Conservation (phyloP, 2,113 vertebrate genomes). For the Sceloporus undulatus region DNA sequence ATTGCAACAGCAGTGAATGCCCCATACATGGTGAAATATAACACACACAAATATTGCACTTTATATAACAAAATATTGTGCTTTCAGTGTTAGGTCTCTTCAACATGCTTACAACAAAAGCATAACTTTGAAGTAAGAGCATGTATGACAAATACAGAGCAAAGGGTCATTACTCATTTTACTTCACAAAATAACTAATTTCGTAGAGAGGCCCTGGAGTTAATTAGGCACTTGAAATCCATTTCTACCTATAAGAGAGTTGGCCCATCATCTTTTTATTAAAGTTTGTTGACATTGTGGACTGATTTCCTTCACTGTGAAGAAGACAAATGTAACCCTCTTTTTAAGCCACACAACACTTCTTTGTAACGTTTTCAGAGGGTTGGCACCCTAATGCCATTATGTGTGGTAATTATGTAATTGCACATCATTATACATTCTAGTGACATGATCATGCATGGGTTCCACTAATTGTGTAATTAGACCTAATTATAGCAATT, state of each 20-base stretch:
- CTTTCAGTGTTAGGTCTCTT: neutral
- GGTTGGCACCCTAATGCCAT: slow-evolving; percentile 74
- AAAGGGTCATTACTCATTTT: slow-evolving; percentile 17
- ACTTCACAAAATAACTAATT: slow-evolving; percentile 8
- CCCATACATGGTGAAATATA: no score
- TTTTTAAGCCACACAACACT: slow-evolving; percentile 58
- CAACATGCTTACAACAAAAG: neutral
- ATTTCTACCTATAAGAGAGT: slow-evolving; percentile 24
- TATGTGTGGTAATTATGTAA: slow-evolving; percentile 78
- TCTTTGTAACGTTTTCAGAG: slow-evolving; percentile 69
- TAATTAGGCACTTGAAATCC: slow-evolving; percentile 38
- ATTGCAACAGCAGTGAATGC: neutral
- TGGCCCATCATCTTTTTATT: neutral
- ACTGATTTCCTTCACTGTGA: slow-evolving; percentile 39
- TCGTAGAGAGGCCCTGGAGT: neutral
- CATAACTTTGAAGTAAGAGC: neutral
- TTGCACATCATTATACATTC: slow-evolving; percentile 71
- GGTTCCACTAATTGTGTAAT: slow-evolving; percentile 78
- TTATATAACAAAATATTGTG: neutral
- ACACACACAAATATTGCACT: neutral
- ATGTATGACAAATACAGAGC: neutral
- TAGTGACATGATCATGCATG: slow-evolving; percentile 74
- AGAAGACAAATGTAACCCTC: slow-evolving; percentile 22
- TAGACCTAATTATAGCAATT: slow-evolving; percentile 77
- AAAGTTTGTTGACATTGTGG: slow-evolving; percentile 4